Evolutionary conservation across 2,113 vertebrate species (phyloP).

Genomic region (Aleadryas rufinucha): DNA sequence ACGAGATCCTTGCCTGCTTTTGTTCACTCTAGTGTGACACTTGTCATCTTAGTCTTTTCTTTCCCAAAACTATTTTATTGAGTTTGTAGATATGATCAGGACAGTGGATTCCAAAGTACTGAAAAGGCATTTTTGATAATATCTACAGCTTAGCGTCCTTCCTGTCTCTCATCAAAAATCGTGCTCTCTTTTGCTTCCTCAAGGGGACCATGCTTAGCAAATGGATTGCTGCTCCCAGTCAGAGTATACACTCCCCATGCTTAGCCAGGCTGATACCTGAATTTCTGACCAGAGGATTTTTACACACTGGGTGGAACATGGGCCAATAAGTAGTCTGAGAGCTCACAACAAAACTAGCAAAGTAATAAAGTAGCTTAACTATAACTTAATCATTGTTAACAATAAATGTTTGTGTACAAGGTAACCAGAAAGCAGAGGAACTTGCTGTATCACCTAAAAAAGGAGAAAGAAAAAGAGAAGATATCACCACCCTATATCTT

Average conservation of each 20-base stretch:
- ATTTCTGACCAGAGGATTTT: neutral
- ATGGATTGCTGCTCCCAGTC: neutral
- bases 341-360: neutral
- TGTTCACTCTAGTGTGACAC: neutral
- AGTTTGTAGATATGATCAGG: neutral
- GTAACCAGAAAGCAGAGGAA: neutral
- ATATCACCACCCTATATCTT: neutral
- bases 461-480: neutral
- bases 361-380: neutral
- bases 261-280: neutral
- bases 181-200: neutral
- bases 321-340: neutral
- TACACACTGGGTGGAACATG: neutral
- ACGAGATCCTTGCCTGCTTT: neutral
- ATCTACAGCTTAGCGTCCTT: neutral
- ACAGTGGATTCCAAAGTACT: neutral
- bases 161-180: neutral
- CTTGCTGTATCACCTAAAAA: neutral
- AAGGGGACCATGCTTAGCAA: neutral
- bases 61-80: neutral
- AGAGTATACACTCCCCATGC: neutral
- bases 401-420: neutral
- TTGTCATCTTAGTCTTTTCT: neutral
- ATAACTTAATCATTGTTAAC: neutral
- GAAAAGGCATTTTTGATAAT: neutral